These are phyloP conservation scores for Drosophila eugracilis DNA, from an alignment of 1,140 invertebrate species.

Conservation along the genomic window DNA sequence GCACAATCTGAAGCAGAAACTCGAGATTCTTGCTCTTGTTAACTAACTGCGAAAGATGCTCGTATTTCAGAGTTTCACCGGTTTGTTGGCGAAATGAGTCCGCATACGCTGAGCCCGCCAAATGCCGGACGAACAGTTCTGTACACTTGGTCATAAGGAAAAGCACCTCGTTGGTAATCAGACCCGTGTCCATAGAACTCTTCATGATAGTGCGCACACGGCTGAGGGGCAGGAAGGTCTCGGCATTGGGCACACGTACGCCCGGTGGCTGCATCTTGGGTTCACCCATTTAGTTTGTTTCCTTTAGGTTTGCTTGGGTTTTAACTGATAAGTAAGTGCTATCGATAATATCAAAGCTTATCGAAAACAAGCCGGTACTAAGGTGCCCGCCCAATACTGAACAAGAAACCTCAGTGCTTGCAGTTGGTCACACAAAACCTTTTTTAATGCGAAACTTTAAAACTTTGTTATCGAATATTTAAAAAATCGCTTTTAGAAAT, in stretches of 20 bases:
- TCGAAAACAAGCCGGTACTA: neutral
- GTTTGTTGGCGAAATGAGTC: slow-evolving; percentile 6
- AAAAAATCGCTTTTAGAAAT: too few species aligned
- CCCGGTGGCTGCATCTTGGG: neutral
- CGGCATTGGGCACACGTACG: slow-evolving; percentile 47
- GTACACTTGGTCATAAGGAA: slow-evolving; percentile 77
- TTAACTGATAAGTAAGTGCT: too few species aligned
- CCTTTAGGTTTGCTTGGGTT: neutral
- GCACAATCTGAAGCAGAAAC: slow-evolving; percentile 80
- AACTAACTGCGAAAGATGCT: slow-evolving; percentile 72
- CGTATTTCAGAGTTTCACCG: slow-evolving; percentile 66
- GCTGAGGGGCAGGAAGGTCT: slow-evolving; percentile 69
- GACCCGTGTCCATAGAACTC: slow-evolving; percentile 77
- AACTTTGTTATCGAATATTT: too few species aligned
- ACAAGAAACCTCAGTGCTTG: too few species aligned
- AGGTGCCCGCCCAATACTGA: too few species aligned
- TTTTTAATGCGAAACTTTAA: too few species aligned
- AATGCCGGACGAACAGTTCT: slow-evolving; percentile 76
- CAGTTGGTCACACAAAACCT: neutral
- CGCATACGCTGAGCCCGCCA: slow-evolving; percentile 67
- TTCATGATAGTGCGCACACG: slow-evolving; percentile 81
- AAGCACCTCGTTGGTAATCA: slow-evolving; percentile 77
- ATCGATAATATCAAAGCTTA: neutral
- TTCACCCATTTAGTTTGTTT: slow-evolving; percentile 5
- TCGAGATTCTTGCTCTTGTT: slow-evolving; percentile 73